Evolutionary conservation across 2,113 vertebrate species (phyloP).

Genomic region (Corapipo altera): DNA sequence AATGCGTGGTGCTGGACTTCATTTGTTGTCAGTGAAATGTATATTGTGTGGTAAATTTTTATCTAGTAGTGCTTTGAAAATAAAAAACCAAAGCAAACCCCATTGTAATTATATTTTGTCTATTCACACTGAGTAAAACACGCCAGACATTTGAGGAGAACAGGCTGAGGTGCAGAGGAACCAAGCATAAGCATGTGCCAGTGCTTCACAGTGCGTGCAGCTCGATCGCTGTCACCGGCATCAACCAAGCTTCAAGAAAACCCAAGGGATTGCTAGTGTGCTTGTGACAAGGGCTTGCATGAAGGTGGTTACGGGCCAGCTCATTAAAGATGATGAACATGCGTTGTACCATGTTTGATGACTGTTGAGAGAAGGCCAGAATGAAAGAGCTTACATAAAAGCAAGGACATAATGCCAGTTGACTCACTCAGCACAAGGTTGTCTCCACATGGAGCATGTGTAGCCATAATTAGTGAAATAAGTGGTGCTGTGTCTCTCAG

Average conservation of each 20-base stretch:
- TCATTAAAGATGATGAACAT: neutral
- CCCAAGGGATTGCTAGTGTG: neutral
- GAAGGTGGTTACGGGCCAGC: neutral
- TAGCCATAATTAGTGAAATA: neutral
- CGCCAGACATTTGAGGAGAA: neutral
- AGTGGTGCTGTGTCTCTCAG: rapidly evolving
- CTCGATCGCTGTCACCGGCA: neutral
- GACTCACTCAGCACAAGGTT: neutral
- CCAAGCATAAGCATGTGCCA: neutral
- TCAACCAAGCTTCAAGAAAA: neutral
- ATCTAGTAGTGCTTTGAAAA: neutral
- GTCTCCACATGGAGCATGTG: neutral
- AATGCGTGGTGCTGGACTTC: neutral
- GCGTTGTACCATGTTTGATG: neutral
- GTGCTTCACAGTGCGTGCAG: rapidly evolving
- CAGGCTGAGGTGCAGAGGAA: neutral
- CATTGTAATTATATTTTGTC: neutral
- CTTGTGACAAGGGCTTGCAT: neutral
- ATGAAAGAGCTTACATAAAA: neutral
- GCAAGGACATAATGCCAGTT: neutral
- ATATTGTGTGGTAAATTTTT: neutral
- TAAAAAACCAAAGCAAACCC: neutral
- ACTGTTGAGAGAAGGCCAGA: neutral
- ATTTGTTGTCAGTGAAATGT: neutral
- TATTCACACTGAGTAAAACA: neutral